Conservation (phyloP, 1,140 invertebrate species). For the Rhynchophorus ferrugineus region DNA sequence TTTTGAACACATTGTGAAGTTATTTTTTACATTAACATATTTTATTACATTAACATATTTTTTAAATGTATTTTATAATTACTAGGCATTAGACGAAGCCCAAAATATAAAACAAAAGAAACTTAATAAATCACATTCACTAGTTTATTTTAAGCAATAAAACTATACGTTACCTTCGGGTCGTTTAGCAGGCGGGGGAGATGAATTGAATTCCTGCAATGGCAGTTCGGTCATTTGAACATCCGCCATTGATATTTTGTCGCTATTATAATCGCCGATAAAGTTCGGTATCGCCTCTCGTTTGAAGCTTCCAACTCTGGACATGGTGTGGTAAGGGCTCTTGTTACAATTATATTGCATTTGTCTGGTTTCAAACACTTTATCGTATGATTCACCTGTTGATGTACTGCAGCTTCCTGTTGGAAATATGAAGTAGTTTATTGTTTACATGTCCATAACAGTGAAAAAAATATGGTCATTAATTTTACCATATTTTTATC, state of each 20-base stretch:
- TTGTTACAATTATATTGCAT: constrained; percentile 45
- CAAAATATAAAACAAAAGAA: too few relatives aligned
- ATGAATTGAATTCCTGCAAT: constrained; percentile 57
- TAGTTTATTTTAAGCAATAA: too few relatives aligned
- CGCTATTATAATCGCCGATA: constrained; percentile 57
- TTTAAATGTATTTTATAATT: too few relatives aligned
- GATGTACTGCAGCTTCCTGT: constrained; percentile 52
- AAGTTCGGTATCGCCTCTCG: constrained; percentile 46
- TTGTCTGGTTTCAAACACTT: constrained; percentile 50
- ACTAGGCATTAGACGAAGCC: too few relatives aligned
- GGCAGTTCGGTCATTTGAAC: constrained; percentile 60
- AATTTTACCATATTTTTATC: too few relatives aligned
- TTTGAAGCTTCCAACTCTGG: constrained; percentile 26
- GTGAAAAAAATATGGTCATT: too few relatives aligned
- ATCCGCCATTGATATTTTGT: constrained; percentile 52
- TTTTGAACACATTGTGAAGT: too few relatives aligned
- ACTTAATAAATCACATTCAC: too few relatives aligned
- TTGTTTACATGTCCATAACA: too few relatives aligned
- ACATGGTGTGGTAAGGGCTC: constrained; percentile 27
- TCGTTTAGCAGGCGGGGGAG: constrained; percentile 49
- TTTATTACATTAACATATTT: too few relatives aligned
- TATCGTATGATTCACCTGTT: constrained; percentile 51
- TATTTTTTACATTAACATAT: too few relatives aligned
- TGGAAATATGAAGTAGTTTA: constrained; percentile 5
- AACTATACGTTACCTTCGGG: constrained; percentile 38